Evolutionary conservation across 2,888 invertebrate genomes (phyloP).

Genomic region (Cantharis rustica): DNA sequence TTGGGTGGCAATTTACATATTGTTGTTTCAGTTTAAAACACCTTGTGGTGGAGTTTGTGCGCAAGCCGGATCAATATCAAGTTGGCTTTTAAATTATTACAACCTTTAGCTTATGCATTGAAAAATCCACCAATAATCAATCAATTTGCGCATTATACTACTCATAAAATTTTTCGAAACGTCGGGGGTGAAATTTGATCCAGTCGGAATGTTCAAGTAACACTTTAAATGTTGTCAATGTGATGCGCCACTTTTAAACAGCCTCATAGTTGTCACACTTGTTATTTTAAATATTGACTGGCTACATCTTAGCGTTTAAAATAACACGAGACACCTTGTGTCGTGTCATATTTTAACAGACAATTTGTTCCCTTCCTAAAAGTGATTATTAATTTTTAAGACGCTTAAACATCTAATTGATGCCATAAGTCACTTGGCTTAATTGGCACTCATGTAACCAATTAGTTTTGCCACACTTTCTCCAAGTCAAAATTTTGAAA

Average conservation of each 20-base stretch:
- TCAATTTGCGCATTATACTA: neutral
- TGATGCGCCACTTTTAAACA: conserved; percentile 21
- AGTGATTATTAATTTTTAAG: neutral
- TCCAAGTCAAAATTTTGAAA: neutral
- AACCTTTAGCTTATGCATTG: conserved; percentile 14
- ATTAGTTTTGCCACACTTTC: neutral
- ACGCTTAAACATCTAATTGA: neutral
- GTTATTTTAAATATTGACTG: conserved; percentile 25
- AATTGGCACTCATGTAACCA: neutral
- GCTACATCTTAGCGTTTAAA: conserved; percentile 15
- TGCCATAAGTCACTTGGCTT: neutral
- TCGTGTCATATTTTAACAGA: conserved; percentile 1
- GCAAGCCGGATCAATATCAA: conserved; percentile 52
- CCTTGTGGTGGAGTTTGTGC: conserved; percentile 46
- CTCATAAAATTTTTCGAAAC: neutral
- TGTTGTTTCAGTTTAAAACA: conserved; percentile 44
- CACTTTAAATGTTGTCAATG: conserved; percentile 18
- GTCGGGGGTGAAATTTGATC: conserved; percentile 17
- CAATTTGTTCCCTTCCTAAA: conserved; percentile 3
- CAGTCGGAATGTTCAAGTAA: conserved; percentile 19
- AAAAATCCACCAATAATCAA: neutral
- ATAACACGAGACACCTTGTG: conserved; percentile 25
- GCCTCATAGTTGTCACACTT: conserved; percentile 25
- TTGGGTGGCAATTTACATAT: conserved; percentile 56
- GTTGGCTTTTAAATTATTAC: conserved; percentile 38